Conservation (phyloP, 2,113 vertebrate genomes). For the Astatoreochromis straeleni region DNA sequence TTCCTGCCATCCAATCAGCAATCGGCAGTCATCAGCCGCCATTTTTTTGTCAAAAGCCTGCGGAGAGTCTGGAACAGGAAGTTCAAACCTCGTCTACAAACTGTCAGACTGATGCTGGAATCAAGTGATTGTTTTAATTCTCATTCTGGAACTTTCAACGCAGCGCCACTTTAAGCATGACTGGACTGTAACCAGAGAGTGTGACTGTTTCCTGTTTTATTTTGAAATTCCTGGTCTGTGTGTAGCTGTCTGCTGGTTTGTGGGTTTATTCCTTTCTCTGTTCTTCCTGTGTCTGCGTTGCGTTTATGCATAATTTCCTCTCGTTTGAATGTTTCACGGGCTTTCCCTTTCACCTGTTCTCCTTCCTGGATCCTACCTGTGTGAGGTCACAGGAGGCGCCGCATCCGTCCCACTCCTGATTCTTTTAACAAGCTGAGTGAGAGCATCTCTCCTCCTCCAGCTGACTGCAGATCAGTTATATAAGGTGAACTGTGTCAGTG, state of each 20-base stretch:
- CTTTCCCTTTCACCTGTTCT: not conserved
- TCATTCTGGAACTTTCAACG: not conserved
- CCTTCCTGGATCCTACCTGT: not conserved
- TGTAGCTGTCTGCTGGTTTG: not conserved
- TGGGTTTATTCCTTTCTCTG: not conserved
- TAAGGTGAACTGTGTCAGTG: not conserved
- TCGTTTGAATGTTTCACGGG: not conserved
- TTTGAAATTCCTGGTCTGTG: not conserved
- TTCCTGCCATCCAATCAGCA: not conserved
- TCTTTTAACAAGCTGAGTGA: not conserved
- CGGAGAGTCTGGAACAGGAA: not conserved
- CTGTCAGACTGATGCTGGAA: not conserved
- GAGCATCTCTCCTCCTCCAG: not conserved
- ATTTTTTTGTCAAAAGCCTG: not conserved
- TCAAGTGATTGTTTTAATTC: not conserved
- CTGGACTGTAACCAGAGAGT: not conserved
- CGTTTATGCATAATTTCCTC: not conserved
- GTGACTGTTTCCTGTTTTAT: not conserved
- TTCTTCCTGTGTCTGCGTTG: not conserved
- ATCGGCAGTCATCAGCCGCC: not conserved
- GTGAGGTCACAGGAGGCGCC: not conserved
- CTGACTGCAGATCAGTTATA: conserved; percentile 11
- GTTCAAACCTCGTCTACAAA: not conserved
- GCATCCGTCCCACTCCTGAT: not conserved
- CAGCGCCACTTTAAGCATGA: not conserved